Conservation (phyloP, 2,797 vertebrate genomes). For the Hyperoplus lanceolatus region DNA sequence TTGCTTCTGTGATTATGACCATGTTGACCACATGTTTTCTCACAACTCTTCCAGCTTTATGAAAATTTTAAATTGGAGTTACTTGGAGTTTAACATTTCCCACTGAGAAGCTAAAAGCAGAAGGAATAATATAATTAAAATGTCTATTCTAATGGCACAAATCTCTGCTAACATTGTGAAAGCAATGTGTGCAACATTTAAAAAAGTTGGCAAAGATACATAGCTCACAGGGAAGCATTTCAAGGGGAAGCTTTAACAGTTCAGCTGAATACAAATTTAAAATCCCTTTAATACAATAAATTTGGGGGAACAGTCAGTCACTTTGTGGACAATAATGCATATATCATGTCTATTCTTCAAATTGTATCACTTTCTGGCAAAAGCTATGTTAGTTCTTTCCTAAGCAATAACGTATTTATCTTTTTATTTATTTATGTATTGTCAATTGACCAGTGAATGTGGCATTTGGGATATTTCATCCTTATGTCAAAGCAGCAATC, state of each 20-base stretch:
- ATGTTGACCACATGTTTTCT: conserved; percentile 2
- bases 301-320: not conserved
- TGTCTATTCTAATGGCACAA: not conserved
- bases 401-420: not conserved
- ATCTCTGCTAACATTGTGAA: not conserved
- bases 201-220: not conserved
- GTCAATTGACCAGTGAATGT: not conserved
- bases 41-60: not conserved
- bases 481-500: not conserved
- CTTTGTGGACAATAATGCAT: not conserved
- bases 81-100: not conserved
- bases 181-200: not conserved
- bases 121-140: not conserved
- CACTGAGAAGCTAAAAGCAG: not conserved
- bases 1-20: conserved; percentile 5
- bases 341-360: not conserved
- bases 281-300: not conserved
- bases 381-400: not conserved
- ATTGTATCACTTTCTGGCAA: not conserved
- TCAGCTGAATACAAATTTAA: too few relatives aligned
- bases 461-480: not conserved
- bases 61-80: not conserved
- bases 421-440: not conserved
- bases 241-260: not conserved
- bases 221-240: not conserved